Evolutionary conservation across 2,797 vertebrate species (phyloP), one percentile per base, ranked within the genome.

Genomic region (Rhinoraja longicauda): DNA sequence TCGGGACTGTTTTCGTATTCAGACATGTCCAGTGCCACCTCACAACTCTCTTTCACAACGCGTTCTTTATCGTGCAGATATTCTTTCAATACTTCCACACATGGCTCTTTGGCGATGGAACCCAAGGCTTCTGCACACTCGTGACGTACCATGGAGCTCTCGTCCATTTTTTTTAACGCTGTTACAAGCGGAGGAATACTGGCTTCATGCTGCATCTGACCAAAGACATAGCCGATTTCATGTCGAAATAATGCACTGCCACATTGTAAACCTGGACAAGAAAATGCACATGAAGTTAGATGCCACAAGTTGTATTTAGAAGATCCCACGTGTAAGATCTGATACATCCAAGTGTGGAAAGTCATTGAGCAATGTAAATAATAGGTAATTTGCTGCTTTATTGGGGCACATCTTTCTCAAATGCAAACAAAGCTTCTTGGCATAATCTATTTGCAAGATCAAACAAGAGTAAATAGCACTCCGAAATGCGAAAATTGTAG

Each of bases 101-200:
- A 99, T 24, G 97, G 94, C 0, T 97, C 96, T 91, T 81, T 95
- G 36, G 98, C 98, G 0, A 99, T 99, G 94, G 98, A 96, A 3
- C 98, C 98, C 88, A 99, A 96, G 0, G 98, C 99, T 95, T 99
- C 99, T 0, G 99, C 99, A 0, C 98, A 99, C 94, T 99, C 99
- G 0, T 99, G 99, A 0, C 99, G 96, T 93, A 99, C 99, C 98
- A 99, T 99, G 94, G 98, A 96, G 95, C 73, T 99, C 96, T 99
- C 98, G 0, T 94, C 1, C 0, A 5, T 9, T 12, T 86, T 94
- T 90, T 95, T 93, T 95, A 99, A 95, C 0, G 95, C 93, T 0
- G 97, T 97, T 0, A 94, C 93, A 94, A 99, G 96, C 79, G 96
- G 97, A 0, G 98, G 97, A 76, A 99, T 95, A 0, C 97, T 96